These are phyloP conservation scores for Thera britannica DNA, from an alignment of 2,888 invertebrate genomes.

Conservation along the genomic window DNA sequence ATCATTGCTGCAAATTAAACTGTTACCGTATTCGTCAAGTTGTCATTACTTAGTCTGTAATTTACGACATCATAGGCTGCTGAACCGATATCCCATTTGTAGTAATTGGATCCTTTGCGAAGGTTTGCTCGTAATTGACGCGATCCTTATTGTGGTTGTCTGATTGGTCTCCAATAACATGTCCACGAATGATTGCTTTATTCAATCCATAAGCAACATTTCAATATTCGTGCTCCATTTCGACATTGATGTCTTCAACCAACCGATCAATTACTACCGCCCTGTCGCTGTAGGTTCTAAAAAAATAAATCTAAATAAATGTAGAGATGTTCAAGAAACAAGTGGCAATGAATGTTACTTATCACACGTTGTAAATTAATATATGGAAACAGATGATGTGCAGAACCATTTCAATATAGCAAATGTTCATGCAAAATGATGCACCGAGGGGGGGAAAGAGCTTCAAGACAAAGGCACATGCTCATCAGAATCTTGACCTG, in stretches of 20 bases:
- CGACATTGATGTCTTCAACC: not conserved
- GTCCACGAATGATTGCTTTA: slow-evolving; percentile 14
- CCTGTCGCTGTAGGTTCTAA: not conserved
- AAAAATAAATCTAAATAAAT: not conserved
- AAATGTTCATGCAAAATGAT: slow-evolving; percentile 54
- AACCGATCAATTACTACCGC: no score
- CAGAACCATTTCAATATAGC: slow-evolving; percentile 48
- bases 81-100: slow-evolving; percentile 42
- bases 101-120: slow-evolving; percentile 37
- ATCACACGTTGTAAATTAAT: slow-evolving; percentile 35
- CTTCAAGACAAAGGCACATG: slow-evolving; percentile 56
- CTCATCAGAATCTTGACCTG: slow-evolving; percentile 60
- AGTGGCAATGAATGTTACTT: slow-evolving; percentile 21
- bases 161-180: slow-evolving; percentile 18
- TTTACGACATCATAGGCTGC: slow-evolving; percentile 31
- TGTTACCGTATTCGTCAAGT: slow-evolving; percentile 34
- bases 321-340: slow-evolving; percentile 9
- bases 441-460: slow-evolving; percentile 53
- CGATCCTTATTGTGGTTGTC: slow-evolving; percentile 21
- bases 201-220: slow-evolving; percentile 8
- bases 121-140: slow-evolving; percentile 25
- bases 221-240: not conserved
- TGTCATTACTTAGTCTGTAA: slow-evolving; percentile 34
- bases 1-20: slow-evolving; percentile 32
- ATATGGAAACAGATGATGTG: slow-evolving; percentile 43